Evolutionary conservation across 2,113 vertebrate genomes (phyloP), one percentile per base, ranked within the genome.

Genomic region (Chamaetylas fuelleborni): DNA sequence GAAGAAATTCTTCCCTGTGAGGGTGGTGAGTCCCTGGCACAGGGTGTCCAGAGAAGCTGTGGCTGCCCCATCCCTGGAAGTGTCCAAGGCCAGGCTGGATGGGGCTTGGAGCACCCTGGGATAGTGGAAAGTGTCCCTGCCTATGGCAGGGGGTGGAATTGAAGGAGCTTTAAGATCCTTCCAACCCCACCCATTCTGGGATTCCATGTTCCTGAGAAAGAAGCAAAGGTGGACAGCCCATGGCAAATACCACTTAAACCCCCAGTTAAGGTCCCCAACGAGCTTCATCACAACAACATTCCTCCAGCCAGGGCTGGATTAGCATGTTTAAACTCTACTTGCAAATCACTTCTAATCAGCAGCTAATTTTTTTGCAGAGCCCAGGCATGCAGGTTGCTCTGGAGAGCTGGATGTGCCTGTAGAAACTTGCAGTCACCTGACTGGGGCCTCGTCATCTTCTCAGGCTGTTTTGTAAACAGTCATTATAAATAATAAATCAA

Each of bases 401-500:
- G 79, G 87, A 84, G 84, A 45, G 65, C 48, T 93, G 80, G 65
- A 90, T 64, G n/a, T 76, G 77, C 61, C 66, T 87, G 72, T 53
- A 22, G 81, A 91, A 94, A 91, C 74, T 24, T 10, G 24, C 73
- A 92, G 70, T 82, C 86, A 95, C 84, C 86, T 92, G 87, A 85
- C 58, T 3, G 5, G 40, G 53, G 25, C 72, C 64, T 91, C 57
- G 1, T 78, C 9, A 6, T 74, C 89, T 69, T 95, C 3, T 0
- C 84, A 82, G 89, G 29, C 57, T 95, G 93, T 84, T 96, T 95
- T 76, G 93, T 95, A 87, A 95, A 92, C 91, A 93, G 77, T 86
- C 73, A 65, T 95, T 89, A 92, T 87, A 92, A 95, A 85, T 91
- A 95, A 95, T 95, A 95, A 95, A 95, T 90, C 93, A 91, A 85